Evolutionary conservation across 2,888 invertebrate species (phyloP).

Genomic region (Acleris laterana): DNA sequence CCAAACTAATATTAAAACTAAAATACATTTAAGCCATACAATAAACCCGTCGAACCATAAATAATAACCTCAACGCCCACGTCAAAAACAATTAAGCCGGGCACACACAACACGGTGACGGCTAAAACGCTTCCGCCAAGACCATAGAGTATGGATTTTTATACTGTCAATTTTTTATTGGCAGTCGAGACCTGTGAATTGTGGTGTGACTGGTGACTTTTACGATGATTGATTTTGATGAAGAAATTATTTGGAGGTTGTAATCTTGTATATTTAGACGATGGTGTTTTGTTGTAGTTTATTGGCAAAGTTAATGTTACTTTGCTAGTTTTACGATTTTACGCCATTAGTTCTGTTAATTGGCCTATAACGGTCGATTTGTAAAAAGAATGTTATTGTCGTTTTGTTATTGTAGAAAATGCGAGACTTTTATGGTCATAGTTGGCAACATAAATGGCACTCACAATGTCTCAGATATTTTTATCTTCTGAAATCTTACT

Average conservation of each 20-base stretch:
- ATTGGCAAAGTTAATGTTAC: not conserved
- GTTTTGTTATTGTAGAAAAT: too few species aligned
- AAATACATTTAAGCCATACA: conserved; percentile 1
- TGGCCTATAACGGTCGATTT: too few species aligned
- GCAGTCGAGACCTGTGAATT: not conserved
- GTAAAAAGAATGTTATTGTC: too few species aligned
- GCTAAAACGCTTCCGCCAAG: conserved; percentile 4
- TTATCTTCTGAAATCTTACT: too few species aligned
- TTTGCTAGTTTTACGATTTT: too few species aligned
- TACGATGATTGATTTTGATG: not conserved
- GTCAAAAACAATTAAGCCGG: conserved; percentile 5
- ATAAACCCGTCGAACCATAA: conserved; percentile 1
- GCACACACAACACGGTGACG: not conserved
- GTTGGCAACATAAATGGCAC: too few species aligned
- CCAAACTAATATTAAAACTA: not conserved
- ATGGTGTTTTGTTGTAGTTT: not conserved
- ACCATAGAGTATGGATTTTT: not conserved
- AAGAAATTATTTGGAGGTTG: not conserved
- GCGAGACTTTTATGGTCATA: too few species aligned
- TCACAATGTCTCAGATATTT: too few species aligned
- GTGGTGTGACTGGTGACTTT: conserved; percentile 6
- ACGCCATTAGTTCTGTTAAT: too few species aligned
- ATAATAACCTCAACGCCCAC: conserved; percentile 7
- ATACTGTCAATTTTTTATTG: not conserved
- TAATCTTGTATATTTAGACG: too few species aligned